Conservation (phyloP, 2,888 invertebrate genomes). For the Gymnosoma rotundatum region DNA sequence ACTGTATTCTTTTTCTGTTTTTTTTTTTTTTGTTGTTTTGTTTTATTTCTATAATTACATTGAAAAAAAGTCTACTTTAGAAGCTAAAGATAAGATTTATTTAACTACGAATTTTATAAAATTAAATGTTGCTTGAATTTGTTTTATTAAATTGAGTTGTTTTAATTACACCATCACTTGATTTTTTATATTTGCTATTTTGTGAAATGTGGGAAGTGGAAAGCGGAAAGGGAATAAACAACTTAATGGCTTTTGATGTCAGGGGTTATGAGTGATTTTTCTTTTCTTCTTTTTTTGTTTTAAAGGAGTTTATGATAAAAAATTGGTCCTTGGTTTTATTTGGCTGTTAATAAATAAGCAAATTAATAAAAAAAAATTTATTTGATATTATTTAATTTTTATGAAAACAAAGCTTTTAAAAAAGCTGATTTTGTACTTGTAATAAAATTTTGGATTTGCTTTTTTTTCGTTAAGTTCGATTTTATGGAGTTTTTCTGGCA, state of each 20-base stretch:
- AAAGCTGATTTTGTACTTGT: constrained; percentile 67
- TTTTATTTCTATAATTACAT: constrained; percentile 49
- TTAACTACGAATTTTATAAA: constrained; percentile 65
- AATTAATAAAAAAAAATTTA: constrained; percentile 62
- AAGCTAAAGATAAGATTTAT: constrained; percentile 68
- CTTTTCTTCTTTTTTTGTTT: not conserved
- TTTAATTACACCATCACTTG: constrained; percentile 65
- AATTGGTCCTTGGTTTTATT: constrained; percentile 78
- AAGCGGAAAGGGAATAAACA: not conserved
- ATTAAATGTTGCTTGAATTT: constrained; percentile 48
- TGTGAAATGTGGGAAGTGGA: constrained; percentile 4
- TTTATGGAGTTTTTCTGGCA: constrained; percentile 31
- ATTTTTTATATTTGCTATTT: constrained; percentile 14
- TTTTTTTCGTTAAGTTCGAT: constrained; percentile 25
- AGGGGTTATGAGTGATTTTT: constrained; percentile 7
- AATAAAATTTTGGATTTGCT: constrained; percentile 47
- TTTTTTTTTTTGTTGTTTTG: not conserved
- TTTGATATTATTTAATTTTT: constrained; percentile 66
- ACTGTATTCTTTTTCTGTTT: constrained; percentile 57
- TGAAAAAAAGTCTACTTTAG: constrained; percentile 62
- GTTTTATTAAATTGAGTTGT: constrained; percentile 61
- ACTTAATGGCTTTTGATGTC: constrained; percentile 19
- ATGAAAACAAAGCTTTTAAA: constrained; percentile 63
- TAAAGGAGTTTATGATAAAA: constrained; percentile 67
- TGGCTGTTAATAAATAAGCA: constrained; percentile 56